Evolutionary conservation across 2,113 vertebrate genomes (phyloP).

Genomic region (Pholis gunnellus): DNA sequence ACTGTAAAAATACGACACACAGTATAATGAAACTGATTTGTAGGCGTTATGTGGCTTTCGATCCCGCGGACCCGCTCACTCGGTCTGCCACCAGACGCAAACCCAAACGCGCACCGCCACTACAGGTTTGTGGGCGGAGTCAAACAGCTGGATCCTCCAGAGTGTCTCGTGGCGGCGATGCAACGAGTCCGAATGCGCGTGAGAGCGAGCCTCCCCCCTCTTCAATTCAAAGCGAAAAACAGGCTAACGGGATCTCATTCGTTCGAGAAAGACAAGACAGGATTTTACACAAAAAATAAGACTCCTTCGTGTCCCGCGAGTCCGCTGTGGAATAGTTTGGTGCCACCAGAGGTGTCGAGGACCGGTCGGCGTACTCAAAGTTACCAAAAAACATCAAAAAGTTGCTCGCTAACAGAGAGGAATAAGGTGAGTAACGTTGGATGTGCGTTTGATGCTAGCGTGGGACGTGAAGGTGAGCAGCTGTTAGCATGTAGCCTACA

Average conservation of each 20-base stretch:
- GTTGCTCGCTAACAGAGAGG: background rate
- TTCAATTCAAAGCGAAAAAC: background rate
- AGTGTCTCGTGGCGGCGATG: constrained; percentile 67
- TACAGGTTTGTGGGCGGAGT: constrained; percentile 57
- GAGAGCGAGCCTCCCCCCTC: constrained; percentile 13
- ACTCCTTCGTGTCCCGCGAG: background rate
- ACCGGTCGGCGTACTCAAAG: constrained; percentile 14
- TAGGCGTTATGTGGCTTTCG: no score
- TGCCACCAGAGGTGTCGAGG: background rate
- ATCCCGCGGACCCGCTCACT: background rate
- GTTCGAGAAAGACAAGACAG: background rate
- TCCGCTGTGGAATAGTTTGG: background rate
- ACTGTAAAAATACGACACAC: background rate
- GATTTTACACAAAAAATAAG: background rate
- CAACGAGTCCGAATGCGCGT: background rate
- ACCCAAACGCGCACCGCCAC: background rate
- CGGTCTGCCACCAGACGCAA: rapidly evolving
- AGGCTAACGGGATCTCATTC: constrained; percentile 1
- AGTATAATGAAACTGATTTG: background rate
- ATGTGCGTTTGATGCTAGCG: constrained; percentile 33
- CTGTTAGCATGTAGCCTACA: background rate
- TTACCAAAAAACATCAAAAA: background rate
- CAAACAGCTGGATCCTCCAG: constrained; percentile 67
- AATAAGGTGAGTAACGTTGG: constrained; percentile 56
- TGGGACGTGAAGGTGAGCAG: constrained; percentile 5